phyloP scores from a whole-genome alignment of 2,113 vertebrate species.

The Elephantulus edwardii region DNA sequence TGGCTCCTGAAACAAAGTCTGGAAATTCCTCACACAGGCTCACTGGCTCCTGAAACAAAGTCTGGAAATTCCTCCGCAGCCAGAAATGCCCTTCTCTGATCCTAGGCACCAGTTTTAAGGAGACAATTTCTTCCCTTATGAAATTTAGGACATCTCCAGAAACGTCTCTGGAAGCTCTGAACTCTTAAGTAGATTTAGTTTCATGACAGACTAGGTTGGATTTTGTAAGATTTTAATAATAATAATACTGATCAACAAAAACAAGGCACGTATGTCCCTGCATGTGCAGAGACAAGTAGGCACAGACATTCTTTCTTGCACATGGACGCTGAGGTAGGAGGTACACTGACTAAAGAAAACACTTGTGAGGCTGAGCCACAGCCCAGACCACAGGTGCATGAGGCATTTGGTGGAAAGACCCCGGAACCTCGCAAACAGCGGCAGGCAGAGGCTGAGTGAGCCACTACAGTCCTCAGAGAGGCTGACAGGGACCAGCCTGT shows the following conservation, averaged over 20 bases:
- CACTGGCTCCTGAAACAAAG: neutral
- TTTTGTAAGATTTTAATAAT: constrained; percentile 63
- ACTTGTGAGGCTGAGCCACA: neutral
- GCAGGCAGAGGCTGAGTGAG: neutral
- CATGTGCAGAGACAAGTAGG: neutral
- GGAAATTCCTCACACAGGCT: neutral
- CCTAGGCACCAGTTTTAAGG: too few relatives aligned
- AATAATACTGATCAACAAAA: constrained; percentile 65
- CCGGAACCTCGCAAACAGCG: neutral
- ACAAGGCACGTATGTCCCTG: neutral
- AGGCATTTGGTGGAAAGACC: constrained; percentile 1
- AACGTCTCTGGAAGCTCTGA: too few relatives aligned
- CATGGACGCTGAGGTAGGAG: constrained; percentile 66
- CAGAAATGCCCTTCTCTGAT: neutral
- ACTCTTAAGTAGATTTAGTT: too few relatives aligned
- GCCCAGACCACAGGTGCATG: constrained; percentile 23
- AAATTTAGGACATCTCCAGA: too few relatives aligned
- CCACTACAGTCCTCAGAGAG: neutral
- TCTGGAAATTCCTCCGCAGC: neutral
- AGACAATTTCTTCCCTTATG: too few relatives aligned
- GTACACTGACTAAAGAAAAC: neutral
- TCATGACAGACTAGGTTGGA: constrained; percentile 10
- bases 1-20: neutral
- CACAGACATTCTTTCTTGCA: neutral
- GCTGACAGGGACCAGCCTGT: neutral